Conservation (phyloP, 2,888 invertebrate species). For the Eilema caniola region DNA sequence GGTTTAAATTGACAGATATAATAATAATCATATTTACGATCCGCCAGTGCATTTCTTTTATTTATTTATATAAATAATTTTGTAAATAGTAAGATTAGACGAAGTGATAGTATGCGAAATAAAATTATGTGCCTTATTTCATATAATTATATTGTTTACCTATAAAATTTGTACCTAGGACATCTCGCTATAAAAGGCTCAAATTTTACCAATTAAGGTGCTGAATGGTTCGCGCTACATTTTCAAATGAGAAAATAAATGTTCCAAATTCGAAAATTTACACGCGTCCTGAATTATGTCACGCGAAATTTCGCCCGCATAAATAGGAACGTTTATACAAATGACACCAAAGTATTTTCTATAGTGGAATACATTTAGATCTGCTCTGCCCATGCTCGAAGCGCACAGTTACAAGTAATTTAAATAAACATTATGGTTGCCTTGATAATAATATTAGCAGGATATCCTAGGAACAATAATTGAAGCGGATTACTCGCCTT, state of each 20-base stretch:
- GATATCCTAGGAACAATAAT: slow-evolving; percentile 10
- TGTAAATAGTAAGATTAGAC: slow-evolving; percentile 71
- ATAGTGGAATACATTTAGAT: not conserved
- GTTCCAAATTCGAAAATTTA: not conserved
- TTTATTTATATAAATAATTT: slow-evolving; percentile 64
- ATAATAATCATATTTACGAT: slow-evolving; percentile 7
- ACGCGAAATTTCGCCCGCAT: no score
- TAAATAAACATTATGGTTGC: slow-evolving; percentile 35
- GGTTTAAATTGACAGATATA: no score
- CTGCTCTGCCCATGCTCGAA: slow-evolving; percentile 9
- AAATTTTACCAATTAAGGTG: slow-evolving; percentile 16
- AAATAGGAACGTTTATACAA: not conserved
- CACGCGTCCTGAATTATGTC: not conserved
- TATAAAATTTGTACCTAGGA: slow-evolving; percentile 15
- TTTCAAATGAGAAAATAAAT: not conserved
- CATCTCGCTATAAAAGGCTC: slow-evolving; percentile 10
- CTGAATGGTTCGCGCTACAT: no score
- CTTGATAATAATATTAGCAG: slow-evolving; percentile 17
- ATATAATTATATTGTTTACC: slow-evolving; percentile 52
- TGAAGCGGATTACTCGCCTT: not conserved
- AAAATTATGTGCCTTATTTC: slow-evolving; percentile 74
- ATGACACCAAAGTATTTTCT: not conserved
- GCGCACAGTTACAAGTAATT: slow-evolving; percentile 41
- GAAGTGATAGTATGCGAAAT: slow-evolving; percentile 69
- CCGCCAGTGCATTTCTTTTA: slow-evolving; percentile 50